These are phyloP conservation scores for Montipora efflorescens DNA, from an alignment of 64 coral and sea anemone genomes.

Conservation along the genomic window DNA sequence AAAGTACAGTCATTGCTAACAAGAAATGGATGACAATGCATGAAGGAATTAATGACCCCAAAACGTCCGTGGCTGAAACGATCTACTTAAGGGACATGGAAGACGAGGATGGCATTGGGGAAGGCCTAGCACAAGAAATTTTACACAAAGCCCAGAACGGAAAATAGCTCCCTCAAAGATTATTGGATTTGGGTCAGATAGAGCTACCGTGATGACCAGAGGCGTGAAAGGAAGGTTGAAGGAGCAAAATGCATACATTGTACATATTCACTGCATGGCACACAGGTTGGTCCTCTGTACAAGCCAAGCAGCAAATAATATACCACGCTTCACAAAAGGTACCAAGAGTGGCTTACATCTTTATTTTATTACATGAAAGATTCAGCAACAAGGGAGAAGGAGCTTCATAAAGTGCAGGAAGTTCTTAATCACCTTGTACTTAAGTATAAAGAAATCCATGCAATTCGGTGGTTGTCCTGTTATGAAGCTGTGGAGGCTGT, in stretches of 20 bases:
- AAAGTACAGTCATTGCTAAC: background rate
- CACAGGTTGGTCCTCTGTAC: conserved; percentile 1
- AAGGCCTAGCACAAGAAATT: background rate
- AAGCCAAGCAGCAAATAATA: background rate
- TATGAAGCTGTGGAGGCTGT: background rate
- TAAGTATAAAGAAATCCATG: background rate
- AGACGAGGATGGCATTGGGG: background rate
- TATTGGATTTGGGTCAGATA: background rate
- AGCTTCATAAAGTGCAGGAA: background rate
- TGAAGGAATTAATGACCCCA: background rate
- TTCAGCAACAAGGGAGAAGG: background rate
- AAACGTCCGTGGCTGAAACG: background rate
- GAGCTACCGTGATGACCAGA: conserved; percentile 14
- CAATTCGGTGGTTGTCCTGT: background rate
- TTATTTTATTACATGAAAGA: background rate
- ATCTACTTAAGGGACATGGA: background rate
- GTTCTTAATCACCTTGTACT: background rate
- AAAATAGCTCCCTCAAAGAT: background rate
- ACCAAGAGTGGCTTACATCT: background rate
- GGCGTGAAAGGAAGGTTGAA: background rate
- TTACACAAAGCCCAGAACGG: background rate
- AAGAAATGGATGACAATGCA: too few relatives aligned
- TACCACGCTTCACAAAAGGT: background rate
- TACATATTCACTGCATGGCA: conserved; percentile 18
- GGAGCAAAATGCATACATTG: background rate